phyloP scores from a whole-genome alignment of 1,140 invertebrate genomes.

The Orchestia grillus region DNA sequence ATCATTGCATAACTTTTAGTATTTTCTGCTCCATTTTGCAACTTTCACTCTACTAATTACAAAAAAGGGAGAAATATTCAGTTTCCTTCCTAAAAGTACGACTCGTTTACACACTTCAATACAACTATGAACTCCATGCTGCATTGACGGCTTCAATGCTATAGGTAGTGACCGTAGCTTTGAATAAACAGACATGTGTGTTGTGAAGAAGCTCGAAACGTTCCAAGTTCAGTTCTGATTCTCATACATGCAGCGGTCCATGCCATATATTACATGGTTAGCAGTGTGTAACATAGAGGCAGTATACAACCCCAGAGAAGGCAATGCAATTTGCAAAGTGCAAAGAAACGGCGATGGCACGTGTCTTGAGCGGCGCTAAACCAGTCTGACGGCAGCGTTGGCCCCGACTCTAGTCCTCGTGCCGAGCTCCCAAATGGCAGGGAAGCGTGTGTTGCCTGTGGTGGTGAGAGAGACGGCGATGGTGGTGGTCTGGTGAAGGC shows the following conservation, averaged over 20 bases:
- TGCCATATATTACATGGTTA: not conserved
- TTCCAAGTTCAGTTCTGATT: not conserved
- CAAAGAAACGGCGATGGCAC: conserved; percentile 42
- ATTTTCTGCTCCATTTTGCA: too few relatives aligned
- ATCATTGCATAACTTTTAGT: too few relatives aligned
- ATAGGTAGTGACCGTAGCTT: not conserved
- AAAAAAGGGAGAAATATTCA: too few relatives aligned
- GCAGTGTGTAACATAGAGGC: not conserved
- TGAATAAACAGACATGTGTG: not conserved
- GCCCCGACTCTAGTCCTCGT: not conserved
- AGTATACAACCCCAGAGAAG: not conserved
- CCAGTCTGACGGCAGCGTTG: not conserved
- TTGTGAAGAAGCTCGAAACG: not conserved
- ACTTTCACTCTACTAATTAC: too few relatives aligned
- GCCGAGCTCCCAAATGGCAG: conserved; percentile 26
- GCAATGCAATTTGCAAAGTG: not conserved
- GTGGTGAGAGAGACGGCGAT: not conserved
- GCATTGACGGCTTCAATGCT: not conserved
- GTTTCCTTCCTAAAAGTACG: too few relatives aligned
- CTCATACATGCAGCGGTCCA: not conserved
- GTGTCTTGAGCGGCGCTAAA: conserved; percentile 20
- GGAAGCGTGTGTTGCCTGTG: not conserved
- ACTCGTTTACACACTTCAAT: too few relatives aligned
- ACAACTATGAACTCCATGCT: too few relatives aligned
- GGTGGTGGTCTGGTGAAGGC: conserved; percentile 39